Base-by-base conservation (phyloP, 2,113 vertebrate genomes). In the Cheilinus undulatus region DNA sequence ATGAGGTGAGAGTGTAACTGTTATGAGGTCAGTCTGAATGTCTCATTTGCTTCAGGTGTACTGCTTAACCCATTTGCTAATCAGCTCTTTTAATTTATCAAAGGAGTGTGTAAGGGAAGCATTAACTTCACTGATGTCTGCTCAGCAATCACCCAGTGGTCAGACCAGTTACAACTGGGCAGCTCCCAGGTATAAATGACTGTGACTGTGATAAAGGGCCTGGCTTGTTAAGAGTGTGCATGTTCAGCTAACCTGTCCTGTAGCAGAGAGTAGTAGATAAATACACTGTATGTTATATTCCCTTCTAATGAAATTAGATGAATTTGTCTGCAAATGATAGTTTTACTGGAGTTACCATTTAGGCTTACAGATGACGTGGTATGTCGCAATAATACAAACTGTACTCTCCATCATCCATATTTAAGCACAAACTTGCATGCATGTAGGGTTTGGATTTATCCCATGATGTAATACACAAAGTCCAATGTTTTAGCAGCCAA, bases 61-160 rank as follows among this genome's bases (percentile, higher is more conserved):
- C 19, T 52, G 26, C 24, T 24, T n/a, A 20, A 34, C 15, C 0
- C 36, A 5, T 30, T 43, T 53, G 38, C 27, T 34, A 24, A 17
- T 54, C 40, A 26, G 36, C 72, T 43, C n/a, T n/a, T n/a, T n/a
- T n/a, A n/a, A n/a, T 2, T 46, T 40, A 30, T 42, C 51, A 58
- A n/a, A 54, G 51, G 62, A 51, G 58, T 59, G 67, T 64, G 34
- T 70, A 28, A 56, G 14, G 11, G 20, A 52, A 49, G 26, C 48
- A 66, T 20, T 3, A 46, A 28, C 69, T 17, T 36, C 48, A 52
- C 54, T 49, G 48, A n/a, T 20, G 17, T 19, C 23, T 45, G 13
- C 30, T 76, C n/a, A n/a, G 66, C 58, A 73, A n/a, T 46, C 32
- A 42, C 48, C 63, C 50, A 48, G 34, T n/a, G n/a, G 22, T 26